phyloP scores from a whole-genome alignment of 2,888 invertebrate species.

The Geophilus truncorum region DNA sequence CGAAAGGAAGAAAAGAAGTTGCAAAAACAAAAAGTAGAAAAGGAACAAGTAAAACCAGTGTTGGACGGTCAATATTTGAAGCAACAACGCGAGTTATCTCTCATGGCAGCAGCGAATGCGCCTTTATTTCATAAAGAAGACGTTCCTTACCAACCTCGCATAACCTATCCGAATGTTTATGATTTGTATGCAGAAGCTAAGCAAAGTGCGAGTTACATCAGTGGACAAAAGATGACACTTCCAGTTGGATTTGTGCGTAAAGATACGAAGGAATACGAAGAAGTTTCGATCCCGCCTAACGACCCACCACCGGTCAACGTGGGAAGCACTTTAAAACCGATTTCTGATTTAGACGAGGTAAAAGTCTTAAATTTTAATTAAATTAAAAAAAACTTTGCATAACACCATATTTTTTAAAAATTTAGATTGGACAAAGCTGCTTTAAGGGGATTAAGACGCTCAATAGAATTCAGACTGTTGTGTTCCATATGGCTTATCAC shows the following conservation, averaged over 20 bases:
- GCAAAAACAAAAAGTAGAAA: conserved; percentile 41
- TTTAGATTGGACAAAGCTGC: conserved; percentile 76
- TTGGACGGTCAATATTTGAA: conserved; percentile 45
- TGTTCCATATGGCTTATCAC: conserved; percentile 90
- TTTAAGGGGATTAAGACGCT: conserved; percentile 80
- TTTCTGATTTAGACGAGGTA: conserved; percentile 63
- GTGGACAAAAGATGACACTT: conserved; percentile 69
- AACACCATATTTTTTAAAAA: conserved; percentile 1
- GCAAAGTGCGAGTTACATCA: conserved; percentile 66
- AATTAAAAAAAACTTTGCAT: not conserved
- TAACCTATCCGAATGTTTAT: conserved; percentile 79
- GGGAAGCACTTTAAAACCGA: conserved; percentile 60
- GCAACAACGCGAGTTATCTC: conserved; percentile 47
- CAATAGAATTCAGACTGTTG: conserved; percentile 93
- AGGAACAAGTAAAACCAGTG: conserved; percentile 38
- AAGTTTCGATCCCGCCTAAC: conserved; percentile 74
- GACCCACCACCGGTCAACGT: conserved; percentile 58
- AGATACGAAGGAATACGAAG: conserved; percentile 71
- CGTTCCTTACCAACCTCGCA: conserved; percentile 48
- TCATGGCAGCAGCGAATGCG: conserved; percentile 44
- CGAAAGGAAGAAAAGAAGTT: conserved; percentile 76
- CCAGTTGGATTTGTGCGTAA: conserved; percentile 72
- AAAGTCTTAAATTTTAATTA: conserved; percentile 27
- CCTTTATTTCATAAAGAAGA: conserved; percentile 41
- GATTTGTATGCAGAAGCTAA: conserved; percentile 70